Evolutionary conservation across 2,888 invertebrate species (phyloP).

Genomic region (Nephrotoma flavescens): DNA sequence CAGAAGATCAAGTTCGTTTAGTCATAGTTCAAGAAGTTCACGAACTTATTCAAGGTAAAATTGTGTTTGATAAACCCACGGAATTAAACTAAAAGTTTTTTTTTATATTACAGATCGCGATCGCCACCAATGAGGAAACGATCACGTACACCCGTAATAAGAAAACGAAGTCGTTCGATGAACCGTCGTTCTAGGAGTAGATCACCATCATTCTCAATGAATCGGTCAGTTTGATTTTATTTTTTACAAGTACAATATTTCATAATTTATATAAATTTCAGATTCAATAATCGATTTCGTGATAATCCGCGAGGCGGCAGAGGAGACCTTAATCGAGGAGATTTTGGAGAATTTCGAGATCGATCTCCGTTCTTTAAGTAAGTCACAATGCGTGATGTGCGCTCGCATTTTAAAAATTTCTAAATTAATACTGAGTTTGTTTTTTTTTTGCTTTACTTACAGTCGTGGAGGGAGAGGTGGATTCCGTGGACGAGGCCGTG

Average conservation of each 20-base stretch:
- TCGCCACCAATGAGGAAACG: conserved; percentile 17
- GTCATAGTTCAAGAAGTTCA: conserved; percentile 14
- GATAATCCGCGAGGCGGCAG: background rate
- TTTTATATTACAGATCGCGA: conserved; percentile 15
- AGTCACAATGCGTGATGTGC: background rate
- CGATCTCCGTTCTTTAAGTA: background rate
- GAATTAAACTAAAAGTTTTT: background rate
- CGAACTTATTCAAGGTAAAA: conserved; percentile 16
- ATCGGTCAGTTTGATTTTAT: conserved; percentile 14
- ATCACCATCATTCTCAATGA: conserved; percentile 17
- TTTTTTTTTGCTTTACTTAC: background rate
- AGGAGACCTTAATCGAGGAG: background rate
- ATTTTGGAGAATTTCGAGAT: background rate
- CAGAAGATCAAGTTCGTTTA: conserved; percentile 14
- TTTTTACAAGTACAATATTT: background rate
- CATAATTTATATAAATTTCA: background rate
- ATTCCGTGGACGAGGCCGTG: conserved; percentile 8
- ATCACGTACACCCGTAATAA: conserved; percentile 15
- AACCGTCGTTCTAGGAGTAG: conserved; percentile 20
- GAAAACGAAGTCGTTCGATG: background rate
- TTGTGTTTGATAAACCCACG: background rate
- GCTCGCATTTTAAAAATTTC: background rate
- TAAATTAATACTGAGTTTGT: background rate
- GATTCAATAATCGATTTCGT: background rate
- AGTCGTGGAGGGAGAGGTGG: conserved; percentile 11